Percentiles rank a stretch among this genome's conserved stretches.
Conservation (phyloP, 2,888 invertebrate genomes). For the Volucella zonaria region DNA sequence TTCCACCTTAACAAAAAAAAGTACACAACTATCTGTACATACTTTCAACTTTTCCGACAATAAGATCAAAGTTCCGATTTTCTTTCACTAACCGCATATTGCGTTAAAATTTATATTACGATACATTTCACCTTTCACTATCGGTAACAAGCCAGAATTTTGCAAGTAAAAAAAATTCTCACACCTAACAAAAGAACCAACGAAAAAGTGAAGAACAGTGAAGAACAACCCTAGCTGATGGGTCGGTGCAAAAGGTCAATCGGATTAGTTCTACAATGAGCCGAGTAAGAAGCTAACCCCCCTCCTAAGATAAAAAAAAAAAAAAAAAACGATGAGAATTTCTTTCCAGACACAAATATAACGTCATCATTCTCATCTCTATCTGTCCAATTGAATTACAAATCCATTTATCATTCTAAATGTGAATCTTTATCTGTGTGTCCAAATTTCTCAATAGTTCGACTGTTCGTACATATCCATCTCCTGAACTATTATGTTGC, state of each 20-base stretch:
- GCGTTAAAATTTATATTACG: conserved; percentile 53
- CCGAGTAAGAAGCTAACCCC: background rate
- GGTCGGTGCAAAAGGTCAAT: conserved; percentile 40
- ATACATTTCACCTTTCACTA: conserved; percentile 18
- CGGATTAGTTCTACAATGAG: conserved; percentile 42
- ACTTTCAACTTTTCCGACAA: conserved; percentile 59
- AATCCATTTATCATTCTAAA: conserved; percentile 64
- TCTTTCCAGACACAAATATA: conserved; percentile 4
- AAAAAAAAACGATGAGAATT: conserved; percentile 29
- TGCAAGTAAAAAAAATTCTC: conserved; percentile 51
- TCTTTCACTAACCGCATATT: conserved; percentile 64
- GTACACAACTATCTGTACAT: conserved; percentile 15
- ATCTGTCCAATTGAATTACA: conserved; percentile 62
- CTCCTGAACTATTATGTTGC: conserved; percentile 39
- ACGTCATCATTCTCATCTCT: conserved; percentile 24
- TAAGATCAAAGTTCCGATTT: conserved; percentile 56
- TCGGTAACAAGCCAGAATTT: conserved; percentile 25
- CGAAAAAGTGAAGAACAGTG: conserved; percentile 5
- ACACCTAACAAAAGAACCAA: conserved; percentile 54
- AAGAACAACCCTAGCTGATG: conserved; percentile 6
- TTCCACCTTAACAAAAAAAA: conserved; percentile 37
- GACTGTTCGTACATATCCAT: background rate
- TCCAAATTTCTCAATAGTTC: conserved; percentile 14
- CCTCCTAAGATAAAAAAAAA: background rate
- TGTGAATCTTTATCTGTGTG: conserved; percentile 23